Conservation (phyloP, 1,140 invertebrate genomes). For the Pectinophora gossypiella region DNA sequence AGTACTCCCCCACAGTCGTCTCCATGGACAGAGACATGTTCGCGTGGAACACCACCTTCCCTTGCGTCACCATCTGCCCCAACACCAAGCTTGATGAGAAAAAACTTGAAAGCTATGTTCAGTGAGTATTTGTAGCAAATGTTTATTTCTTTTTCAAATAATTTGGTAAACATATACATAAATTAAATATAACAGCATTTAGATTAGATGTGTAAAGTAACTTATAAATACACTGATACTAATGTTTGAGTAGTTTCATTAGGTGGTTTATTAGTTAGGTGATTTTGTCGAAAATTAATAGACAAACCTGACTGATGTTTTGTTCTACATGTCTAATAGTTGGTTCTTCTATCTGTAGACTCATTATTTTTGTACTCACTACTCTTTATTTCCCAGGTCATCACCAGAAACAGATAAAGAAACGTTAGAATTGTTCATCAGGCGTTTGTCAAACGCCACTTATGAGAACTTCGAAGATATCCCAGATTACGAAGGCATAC, state of each 20-base stretch:
- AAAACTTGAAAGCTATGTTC: conserved; percentile 69
- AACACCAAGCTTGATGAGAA: conserved; percentile 68
- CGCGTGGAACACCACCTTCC: conserved; percentile 83
- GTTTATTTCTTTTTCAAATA: too few relatives aligned
- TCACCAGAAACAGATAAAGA: conserved; percentile 62
- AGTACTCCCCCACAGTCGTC: conserved; percentile 81
- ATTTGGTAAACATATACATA: too few relatives aligned
- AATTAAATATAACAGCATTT: too few relatives aligned
- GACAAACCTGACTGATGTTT: too few relatives aligned
- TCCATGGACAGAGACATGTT: conserved; percentile 84
- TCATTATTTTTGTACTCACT: neutral
- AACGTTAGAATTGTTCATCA: conserved; percentile 72
- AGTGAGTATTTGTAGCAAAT: conserved; percentile 56
- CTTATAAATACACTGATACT: too few relatives aligned
- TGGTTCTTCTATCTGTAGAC: neutral
- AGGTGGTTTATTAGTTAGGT: too few relatives aligned
- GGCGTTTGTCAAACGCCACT: conserved; percentile 73
- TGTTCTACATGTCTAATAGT: too few relatives aligned
- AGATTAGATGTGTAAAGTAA: too few relatives aligned
- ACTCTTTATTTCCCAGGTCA: neutral
- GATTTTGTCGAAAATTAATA: too few relatives aligned
- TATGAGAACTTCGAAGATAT: conserved; percentile 77
- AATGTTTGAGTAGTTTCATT: too few relatives aligned
- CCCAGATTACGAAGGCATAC: conserved; percentile 67
- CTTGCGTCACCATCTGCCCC: conserved; percentile 76